Evolutionary conservation across 2,113 vertebrate species (phyloP), one percentile per base, ranked within the genome.

Genomic region (Psilopsiagon aymara): DNA sequence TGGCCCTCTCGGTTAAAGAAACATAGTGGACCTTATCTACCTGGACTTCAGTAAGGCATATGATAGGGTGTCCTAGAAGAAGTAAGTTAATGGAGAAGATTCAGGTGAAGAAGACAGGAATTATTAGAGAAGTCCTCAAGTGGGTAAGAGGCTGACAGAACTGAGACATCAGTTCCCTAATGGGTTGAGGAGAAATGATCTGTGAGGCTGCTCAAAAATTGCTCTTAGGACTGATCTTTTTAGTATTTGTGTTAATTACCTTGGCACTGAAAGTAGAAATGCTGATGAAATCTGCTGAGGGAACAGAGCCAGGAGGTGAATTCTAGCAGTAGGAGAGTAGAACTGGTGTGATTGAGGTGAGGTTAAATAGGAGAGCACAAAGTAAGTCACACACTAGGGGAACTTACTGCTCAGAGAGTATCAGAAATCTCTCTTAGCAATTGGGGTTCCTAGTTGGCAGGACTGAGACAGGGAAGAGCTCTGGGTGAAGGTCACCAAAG

Each of bases 211-310:
- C 62, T 87, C 81, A 81, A 95, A 89, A 84, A 74, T 77, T 88
- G 70, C 89, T 77, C 67, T 85, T 66, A 90, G 82, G 84, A 85
- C 67, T 90, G 69, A 79, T 85, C 20, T 90, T 94, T 84, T 76
- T 29, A 55, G 39, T 76, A 57, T 82, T 97, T 91, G 49, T 89
- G 82, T 94, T 96, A 96, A 94, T 95, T 95, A 94, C 84, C 37
- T 93, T 94, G 95, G 86, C 86, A 87, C 10, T 0, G 46, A 86
- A 57, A 17, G 17, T 71, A 71, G 83, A 68, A 86, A 78, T 75
- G 86, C 41, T 90, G 87, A 76, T 91, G 78, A 87, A 91, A 91
- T 80, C 49, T 92, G 57, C 94, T 82, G 91, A 66, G 27, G 75
- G 37, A 82, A 82, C 49, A 64, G 66, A 91, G 70, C 78, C 85